Conservation (phyloP, 2,113 vertebrate genomes). For the Nymphicus hollandicus region DNA sequence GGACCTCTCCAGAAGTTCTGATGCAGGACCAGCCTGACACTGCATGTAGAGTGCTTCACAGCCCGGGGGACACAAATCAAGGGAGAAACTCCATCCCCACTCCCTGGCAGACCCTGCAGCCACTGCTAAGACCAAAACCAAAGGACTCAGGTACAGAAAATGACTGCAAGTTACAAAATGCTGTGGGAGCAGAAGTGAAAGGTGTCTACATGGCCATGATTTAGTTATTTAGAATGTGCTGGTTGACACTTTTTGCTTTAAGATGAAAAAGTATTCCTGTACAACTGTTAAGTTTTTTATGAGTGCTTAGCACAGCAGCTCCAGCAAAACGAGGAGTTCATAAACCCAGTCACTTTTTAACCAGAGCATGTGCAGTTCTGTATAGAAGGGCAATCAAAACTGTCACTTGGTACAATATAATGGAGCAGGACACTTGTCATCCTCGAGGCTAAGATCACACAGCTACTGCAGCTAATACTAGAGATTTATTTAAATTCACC, state of each 20-base stretch:
- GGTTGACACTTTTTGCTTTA: not conserved
- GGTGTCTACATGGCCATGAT: fast-evolving
- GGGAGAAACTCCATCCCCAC: not conserved
- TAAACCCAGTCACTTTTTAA: not conserved
- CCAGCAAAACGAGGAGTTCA: not conserved
- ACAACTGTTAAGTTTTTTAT: not conserved
- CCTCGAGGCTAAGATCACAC: not conserved
- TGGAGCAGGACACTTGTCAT: constrained; percentile 4
- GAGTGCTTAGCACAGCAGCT: not conserved
- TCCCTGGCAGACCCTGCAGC: not conserved
- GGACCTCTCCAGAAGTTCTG: not conserved
- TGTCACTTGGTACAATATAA: not conserved
- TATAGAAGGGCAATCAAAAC: not conserved
- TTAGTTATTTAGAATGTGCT: not conserved
- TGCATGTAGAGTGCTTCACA: not conserved
- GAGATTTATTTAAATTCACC: constrained; percentile 34
- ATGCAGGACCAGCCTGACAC: not conserved
- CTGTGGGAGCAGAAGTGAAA: fast-evolving
- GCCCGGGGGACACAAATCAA: fast-evolving
- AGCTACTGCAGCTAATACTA: not conserved
- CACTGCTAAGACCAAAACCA: not conserved
- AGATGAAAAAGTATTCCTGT: not conserved
- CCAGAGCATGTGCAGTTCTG: not conserved
- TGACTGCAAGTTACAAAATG: not conserved
- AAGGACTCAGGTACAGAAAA: not conserved